A percentile compares a stretch with the other conserved stretches of the same genome.
Evolutionary conservation across 2,113 vertebrate genomes (phyloP).

Genomic region (Notechis scutatus): DNA sequence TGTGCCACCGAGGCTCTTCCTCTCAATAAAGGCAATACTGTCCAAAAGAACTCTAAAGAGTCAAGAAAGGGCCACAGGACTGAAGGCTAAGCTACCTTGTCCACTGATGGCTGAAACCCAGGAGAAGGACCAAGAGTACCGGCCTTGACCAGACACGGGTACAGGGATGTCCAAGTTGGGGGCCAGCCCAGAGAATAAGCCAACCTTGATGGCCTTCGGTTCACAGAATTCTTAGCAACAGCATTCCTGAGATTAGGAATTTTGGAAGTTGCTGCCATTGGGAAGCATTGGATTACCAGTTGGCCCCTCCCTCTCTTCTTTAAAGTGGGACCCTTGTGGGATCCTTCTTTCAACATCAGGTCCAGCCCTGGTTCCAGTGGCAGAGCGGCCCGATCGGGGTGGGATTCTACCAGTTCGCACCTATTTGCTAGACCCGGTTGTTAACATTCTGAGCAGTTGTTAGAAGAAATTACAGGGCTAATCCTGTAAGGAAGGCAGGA

Average conservation of each 20-base stretch:
- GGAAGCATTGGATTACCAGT: neutral
- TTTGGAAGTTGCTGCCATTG: neutral
- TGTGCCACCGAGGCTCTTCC: neutral
- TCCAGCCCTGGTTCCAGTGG: neutral
- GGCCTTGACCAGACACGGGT: neutral
- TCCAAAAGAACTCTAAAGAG: neutral
- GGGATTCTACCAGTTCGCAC: no score
- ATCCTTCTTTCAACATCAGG: neutral
- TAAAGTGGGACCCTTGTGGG: neutral
- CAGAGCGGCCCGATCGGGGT: accelerated
- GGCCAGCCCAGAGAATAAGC: neutral
- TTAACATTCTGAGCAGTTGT: no score
- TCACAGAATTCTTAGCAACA: neutral
- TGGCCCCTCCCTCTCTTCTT: neutral
- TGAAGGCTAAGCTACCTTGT: neutral
- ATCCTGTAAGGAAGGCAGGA: no score
- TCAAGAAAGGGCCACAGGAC: neutral
- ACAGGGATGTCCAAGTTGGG: neutral
- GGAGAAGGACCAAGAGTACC: neutral
- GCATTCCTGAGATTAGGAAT: neutral
- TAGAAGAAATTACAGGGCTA: no score
- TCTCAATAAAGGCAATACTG: no score
- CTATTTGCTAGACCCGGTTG: no score
- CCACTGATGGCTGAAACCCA: neutral
- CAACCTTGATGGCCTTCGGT: neutral